Conservation (phyloP, 2,113 vertebrate species). For the Erinaceus europaeus region DNA sequence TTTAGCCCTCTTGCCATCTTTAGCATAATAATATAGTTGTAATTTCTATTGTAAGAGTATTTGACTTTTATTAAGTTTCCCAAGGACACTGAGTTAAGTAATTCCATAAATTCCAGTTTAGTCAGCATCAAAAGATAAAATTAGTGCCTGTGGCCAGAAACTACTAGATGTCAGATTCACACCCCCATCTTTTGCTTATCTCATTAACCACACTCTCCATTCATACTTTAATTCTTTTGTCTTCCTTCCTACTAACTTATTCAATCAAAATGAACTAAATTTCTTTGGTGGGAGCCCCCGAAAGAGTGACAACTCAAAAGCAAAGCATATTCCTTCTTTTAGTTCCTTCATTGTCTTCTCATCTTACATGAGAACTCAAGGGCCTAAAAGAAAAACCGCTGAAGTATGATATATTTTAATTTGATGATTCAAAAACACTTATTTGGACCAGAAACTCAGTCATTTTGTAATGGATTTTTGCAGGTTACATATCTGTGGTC, state of each 20-base stretch:
- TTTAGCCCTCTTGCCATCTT: not conserved
- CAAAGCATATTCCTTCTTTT: constrained; percentile 8
- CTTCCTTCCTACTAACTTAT: constrained; percentile 39
- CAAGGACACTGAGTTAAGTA: not conserved
- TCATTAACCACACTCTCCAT: not conserved
- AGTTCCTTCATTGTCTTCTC: constrained; percentile 34
- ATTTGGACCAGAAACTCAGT: not conserved
- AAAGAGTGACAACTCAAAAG: not conserved
- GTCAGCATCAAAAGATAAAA: constrained; percentile 17
- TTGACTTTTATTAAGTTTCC: not conserved
- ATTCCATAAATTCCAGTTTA: not conserved
- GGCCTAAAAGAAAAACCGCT: not conserved
- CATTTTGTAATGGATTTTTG: constrained; percentile 13
- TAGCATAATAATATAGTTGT: not conserved
- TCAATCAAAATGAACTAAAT: not conserved
- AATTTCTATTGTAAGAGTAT: not conserved
- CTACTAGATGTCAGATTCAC: not conserved
- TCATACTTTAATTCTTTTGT: not conserved
- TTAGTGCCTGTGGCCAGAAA: not conserved
- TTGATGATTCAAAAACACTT: constrained; percentile 33
- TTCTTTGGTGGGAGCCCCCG: not conserved
- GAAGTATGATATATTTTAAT: not conserved
- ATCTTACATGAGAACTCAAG: constrained; percentile 11
- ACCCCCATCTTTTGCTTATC: not conserved
- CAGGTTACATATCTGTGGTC: not conserved